Conservation (phyloP, 2,113 vertebrate species). For the Mirounga angustirostris region DNA sequence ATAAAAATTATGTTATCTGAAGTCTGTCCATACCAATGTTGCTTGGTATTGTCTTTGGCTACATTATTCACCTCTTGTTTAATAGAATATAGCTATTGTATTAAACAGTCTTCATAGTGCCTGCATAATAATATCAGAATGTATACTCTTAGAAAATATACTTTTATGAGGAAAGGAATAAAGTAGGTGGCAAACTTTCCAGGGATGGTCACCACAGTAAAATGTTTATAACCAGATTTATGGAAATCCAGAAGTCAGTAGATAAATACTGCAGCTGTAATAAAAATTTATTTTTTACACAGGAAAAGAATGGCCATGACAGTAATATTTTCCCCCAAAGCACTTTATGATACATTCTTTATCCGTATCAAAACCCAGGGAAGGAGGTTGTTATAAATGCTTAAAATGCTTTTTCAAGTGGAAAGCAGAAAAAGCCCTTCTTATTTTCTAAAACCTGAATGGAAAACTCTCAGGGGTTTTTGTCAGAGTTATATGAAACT, state of each 20-base stretch:
- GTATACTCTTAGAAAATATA: neutral
- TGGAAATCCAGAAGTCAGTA: conserved; percentile 5
- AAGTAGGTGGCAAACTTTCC: neutral
- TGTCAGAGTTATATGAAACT: conserved; percentile 14
- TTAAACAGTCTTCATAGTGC: neutral
- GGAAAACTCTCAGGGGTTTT: neutral
- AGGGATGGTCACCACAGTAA: neutral
- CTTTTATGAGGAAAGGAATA: neutral
- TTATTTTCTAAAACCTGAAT: conserved; percentile 2
- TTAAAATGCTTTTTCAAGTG: conserved; percentile 50
- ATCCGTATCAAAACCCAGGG: neutral
- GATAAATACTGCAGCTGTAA: neutral
- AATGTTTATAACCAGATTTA: conserved; percentile 18
- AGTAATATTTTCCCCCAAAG: neutral
- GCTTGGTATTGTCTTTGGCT: neutral
- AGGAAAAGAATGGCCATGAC: neutral
- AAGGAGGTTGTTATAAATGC: neutral
- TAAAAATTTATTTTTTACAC: neutral
- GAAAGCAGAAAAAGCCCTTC: neutral
- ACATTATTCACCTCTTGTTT: neutral
- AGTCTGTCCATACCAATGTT: neutral
- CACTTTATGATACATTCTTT: neutral
- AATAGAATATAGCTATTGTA: conserved; percentile 2
- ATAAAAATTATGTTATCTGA: neutral
- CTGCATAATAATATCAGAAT: neutral